These are phyloP conservation scores for Scaptodrosophila latifasciaeformis DNA, from an alignment of 2,888 invertebrate species.

Conservation along the genomic window DNA sequence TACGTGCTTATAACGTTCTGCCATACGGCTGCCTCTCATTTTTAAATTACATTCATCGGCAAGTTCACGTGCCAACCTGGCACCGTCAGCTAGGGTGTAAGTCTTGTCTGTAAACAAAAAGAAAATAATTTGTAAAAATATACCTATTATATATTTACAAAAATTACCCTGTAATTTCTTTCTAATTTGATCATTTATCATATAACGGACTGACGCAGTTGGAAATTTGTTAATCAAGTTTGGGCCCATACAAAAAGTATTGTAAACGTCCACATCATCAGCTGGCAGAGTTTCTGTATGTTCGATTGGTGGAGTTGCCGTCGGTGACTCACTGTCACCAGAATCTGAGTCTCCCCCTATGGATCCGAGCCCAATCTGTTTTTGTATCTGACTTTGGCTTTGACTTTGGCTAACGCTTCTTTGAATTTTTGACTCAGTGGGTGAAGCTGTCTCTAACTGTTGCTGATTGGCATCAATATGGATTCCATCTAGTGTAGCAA, in stretches of 20 bases:
- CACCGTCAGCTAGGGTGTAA: constrained; percentile 36
- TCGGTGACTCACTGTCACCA: too few species aligned
- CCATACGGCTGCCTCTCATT: constrained; percentile 28
- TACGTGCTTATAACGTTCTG: constrained; percentile 44
- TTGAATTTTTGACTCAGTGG: too few species aligned
- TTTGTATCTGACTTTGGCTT: too few species aligned
- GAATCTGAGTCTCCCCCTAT: too few species aligned
- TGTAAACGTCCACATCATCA: constrained; percentile 45
- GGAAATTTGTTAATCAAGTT: constrained; percentile 52
- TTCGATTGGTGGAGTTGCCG: too few species aligned
- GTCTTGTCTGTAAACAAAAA: constrained; percentile 18
- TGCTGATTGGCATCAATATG: too few species aligned
- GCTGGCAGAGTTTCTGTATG: constrained; percentile 30
- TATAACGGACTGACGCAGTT: constrained; percentile 31
- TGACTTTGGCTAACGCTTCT: too few species aligned
- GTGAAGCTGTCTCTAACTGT: too few species aligned
- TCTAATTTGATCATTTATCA: constrained; percentile 16
- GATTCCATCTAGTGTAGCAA: too few species aligned
- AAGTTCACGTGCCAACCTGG: constrained; percentile 44
- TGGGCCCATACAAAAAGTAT: constrained; percentile 45
- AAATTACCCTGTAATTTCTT: constrained; percentile 24
- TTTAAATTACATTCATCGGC: constrained; percentile 36
- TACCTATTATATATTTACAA: neutral
- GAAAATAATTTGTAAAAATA: neutral
- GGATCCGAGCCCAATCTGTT: too few species aligned